Conservation (phyloP, 2,113 vertebrate genomes). For the Anhinga anhinga region DNA sequence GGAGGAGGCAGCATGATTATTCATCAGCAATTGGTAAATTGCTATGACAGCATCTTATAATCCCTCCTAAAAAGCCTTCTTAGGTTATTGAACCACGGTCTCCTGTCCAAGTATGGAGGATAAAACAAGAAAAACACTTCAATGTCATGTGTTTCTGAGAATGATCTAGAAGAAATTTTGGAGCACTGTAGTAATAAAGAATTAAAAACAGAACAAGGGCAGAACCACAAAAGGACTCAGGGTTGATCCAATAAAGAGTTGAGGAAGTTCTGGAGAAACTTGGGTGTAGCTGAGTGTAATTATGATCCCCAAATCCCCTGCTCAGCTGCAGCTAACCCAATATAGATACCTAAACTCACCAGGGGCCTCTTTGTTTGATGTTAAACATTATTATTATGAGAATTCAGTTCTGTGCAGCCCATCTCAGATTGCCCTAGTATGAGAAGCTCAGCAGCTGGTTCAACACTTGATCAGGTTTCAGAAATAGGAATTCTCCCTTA, state of each 20-base stretch:
- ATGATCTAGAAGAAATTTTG: neutral
- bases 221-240: neutral
- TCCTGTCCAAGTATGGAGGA: neutral
- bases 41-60: neutral
- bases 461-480: slow-evolving; percentile 21
- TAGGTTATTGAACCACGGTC: neutral
- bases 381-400: neutral
- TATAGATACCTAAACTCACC: neutral
- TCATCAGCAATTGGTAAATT: neutral
- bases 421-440: neutral
- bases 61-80: neutral
- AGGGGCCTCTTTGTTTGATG: neutral
- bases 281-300: neutral
- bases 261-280: neutral
- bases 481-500: neutral
- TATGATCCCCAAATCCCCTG: neutral
- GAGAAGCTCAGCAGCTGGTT: slow-evolving; percentile 6
- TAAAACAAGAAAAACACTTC: neutral
- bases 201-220: neutral
- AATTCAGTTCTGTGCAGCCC: neutral
- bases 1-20: neutral
- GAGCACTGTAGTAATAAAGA: neutral
- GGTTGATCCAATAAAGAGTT: neutral
- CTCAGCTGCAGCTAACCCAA: neutral
- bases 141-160: neutral